phyloP scores from a whole-genome alignment of 2,113 vertebrate species.

The Oreamnos americanus region DNA sequence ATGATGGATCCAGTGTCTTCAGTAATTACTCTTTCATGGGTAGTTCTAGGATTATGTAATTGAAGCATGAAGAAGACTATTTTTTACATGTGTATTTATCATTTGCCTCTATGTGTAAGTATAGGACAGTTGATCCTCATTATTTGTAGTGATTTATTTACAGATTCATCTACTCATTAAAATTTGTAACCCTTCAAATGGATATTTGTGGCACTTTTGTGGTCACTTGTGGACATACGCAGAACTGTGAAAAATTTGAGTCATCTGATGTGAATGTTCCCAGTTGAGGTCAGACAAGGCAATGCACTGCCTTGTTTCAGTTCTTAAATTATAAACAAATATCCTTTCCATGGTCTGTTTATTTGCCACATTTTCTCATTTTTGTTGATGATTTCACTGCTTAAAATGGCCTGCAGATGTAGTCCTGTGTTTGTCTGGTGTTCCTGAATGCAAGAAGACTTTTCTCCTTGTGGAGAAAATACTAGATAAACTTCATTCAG shows the following conservation, averaged over 20 bases:
- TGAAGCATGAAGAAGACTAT: not conserved
- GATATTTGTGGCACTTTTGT: not conserved
- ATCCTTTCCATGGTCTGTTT: not conserved
- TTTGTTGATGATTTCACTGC: slow-evolving; percentile 5
- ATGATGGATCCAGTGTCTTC: not conserved
- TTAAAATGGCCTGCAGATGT: not conserved
- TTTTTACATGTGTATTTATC: not conserved
- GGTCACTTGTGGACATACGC: not conserved
- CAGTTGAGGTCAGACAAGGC: not conserved
- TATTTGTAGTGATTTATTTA: not conserved
- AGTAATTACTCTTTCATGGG: not conserved
- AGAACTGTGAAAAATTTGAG: not conserved
- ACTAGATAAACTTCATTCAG: not conserved
- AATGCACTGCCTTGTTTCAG: not conserved
- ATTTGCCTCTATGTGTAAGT: not conserved
- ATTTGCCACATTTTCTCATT: not conserved
- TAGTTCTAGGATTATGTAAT: not conserved
- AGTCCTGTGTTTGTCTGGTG: not conserved
- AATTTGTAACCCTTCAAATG: not conserved
- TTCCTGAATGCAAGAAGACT: not conserved
- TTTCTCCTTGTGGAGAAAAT: not conserved
- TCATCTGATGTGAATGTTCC: not conserved
- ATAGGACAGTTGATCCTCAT: not conserved
- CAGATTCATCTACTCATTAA: not conserved
- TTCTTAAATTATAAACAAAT: not conserved